Percentiles rank a stretch among this genome's conserved stretches.
phyloP scores from a whole-genome alignment of 2,888 invertebrate species.

The Xylota sylvarum region DNA sequence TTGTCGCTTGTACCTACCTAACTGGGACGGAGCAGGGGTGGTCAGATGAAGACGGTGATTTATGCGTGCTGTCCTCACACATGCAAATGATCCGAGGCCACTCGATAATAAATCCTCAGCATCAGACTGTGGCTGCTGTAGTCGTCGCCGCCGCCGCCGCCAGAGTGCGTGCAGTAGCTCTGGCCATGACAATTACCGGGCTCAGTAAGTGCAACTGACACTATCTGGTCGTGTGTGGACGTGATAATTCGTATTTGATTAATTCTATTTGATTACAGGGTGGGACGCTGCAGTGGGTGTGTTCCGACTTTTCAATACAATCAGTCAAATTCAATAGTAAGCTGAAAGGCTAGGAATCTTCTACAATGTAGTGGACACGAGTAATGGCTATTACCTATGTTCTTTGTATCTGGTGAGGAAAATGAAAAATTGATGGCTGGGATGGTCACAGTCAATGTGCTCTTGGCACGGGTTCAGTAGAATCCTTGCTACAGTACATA shows the following conservation, averaged over 20 bases:
- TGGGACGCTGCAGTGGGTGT: slow-evolving; percentile 41
- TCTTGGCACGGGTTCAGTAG: too few species aligned
- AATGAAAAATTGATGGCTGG: not conserved
- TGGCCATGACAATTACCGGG: slow-evolving; percentile 73
- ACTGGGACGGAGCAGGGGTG: slow-evolving; percentile 24
- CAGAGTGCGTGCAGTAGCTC: slow-evolving; percentile 54
- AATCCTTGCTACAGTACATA: too few species aligned
- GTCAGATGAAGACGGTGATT: slow-evolving; percentile 64
- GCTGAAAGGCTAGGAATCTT: not conserved
- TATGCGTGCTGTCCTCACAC: slow-evolving; percentile 76
- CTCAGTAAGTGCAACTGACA: slow-evolving; percentile 76
- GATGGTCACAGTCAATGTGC: too few species aligned
- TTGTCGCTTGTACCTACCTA: slow-evolving; percentile 48
- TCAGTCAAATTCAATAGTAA: slow-evolving; percentile 46
- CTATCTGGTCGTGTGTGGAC: slow-evolving; percentile 71
- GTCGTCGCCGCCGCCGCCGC: not conserved
- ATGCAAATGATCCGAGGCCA: slow-evolving; percentile 72
- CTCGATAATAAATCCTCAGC: slow-evolving; percentile 68
- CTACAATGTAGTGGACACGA: slow-evolving; percentile 12
- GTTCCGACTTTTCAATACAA: slow-evolving; percentile 27
- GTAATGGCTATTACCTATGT: slow-evolving; percentile 8
- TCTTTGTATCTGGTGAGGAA: not conserved
- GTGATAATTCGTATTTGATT: slow-evolving; percentile 77
- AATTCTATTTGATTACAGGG: slow-evolving; percentile 69
- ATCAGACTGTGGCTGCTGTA: not conserved